Evolutionary conservation across 2,888 invertebrate species (phyloP).

Genomic region (Toxonevra muliebris): DNA sequence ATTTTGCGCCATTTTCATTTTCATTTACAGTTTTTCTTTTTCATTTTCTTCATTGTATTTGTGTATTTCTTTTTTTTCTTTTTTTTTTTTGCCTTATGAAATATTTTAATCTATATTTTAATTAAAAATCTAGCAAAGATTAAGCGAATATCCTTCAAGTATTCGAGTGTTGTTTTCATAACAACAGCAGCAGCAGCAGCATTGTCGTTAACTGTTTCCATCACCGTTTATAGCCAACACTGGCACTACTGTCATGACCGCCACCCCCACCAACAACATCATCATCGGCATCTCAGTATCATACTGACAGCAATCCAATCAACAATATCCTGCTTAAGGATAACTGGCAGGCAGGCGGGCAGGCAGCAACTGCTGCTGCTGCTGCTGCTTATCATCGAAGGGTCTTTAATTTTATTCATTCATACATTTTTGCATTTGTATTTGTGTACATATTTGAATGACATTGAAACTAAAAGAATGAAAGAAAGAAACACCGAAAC

Average conservation of each 20-base stretch:
- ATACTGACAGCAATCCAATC: slow-evolving; percentile 20
- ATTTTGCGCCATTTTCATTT: neutral
- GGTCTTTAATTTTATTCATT: slow-evolving; percentile 29
- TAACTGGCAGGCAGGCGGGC: neutral
- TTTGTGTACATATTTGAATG: neutral
- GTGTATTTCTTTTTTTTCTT: neutral
- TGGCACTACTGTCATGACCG: neutral
- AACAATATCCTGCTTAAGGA: slow-evolving; percentile 22
- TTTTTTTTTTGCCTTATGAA: neutral
- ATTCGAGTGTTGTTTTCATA: slow-evolving; percentile 12
- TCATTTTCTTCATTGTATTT: neutral
- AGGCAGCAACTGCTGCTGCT: neutral
- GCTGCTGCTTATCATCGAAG: slow-evolving; percentile 23
- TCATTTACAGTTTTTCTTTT: neutral
- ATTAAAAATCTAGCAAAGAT: slow-evolving; percentile 34
- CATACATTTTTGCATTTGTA: slow-evolving; percentile 4
- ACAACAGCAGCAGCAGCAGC: slow-evolving; percentile 10
- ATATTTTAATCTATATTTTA: slow-evolving; percentile 35
- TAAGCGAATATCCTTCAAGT: neutral
- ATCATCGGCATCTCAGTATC: neutral
- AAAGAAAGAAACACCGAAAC: too few relatives aligned
- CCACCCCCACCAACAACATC: neutral
- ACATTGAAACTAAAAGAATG: too few relatives aligned
- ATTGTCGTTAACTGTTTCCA: neutral
- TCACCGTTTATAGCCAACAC: neutral